Percentiles rank a stretch among this genome's conserved stretches.
phyloP scores from a whole-genome alignment of 2,113 vertebrate genomes.

The Heptranchias perlo region DNA sequence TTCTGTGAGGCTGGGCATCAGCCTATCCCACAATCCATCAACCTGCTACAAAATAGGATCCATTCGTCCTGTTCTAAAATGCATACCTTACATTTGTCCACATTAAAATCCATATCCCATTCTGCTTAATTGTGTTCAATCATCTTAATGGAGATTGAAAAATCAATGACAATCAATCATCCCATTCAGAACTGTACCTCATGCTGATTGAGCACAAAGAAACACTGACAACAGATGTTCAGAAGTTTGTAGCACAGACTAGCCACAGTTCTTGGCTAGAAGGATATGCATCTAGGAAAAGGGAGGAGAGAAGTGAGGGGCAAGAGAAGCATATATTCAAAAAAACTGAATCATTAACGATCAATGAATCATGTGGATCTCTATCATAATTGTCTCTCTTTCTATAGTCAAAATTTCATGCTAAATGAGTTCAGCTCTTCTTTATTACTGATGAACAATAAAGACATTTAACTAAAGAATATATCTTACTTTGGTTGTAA shows the following conservation, averaged over 20 bases:
- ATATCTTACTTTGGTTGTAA: slow-evolving; percentile 54
- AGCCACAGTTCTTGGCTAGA: not conserved
- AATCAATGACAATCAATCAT: not conserved
- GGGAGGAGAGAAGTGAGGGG: not conserved
- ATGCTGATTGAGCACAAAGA: not conserved
- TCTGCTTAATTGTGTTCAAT: not conserved
- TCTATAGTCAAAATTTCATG: not conserved
- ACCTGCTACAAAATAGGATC: not conserved
- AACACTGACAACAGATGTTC: not conserved
- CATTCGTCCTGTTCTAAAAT: not conserved
- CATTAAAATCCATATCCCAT: not conserved
- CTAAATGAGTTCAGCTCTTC: not conserved
- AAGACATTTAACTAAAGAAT: not conserved
- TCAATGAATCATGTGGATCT: not conserved
- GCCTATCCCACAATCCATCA: not conserved
- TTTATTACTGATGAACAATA: not conserved
- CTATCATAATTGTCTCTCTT: not conserved
- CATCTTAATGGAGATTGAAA: not conserved
- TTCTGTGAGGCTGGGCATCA: not conserved
- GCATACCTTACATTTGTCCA: not conserved
- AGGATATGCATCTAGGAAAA: not conserved
- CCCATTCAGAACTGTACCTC: not conserved
- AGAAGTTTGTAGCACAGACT: not conserved
- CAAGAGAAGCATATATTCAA: not conserved
- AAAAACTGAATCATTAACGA: not conserved